Base-by-base conservation (phyloP, 2,888 invertebrate species). In the Schrankia costaestrigalis region DNA sequence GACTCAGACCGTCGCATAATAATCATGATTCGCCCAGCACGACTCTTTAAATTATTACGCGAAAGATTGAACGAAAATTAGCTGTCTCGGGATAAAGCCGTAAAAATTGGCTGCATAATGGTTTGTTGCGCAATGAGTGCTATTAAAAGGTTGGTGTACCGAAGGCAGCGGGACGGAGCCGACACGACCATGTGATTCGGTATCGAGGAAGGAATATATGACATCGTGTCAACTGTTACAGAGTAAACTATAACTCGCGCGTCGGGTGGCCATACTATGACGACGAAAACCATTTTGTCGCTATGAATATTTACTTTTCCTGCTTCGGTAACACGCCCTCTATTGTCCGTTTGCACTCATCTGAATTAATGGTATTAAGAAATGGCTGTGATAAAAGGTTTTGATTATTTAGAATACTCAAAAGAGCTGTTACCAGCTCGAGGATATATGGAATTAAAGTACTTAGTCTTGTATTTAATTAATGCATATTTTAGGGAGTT, bases 231-330 rank as follows among this genome's bases (percentile, higher is more conserved):
- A 69, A 39, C 48, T 63, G 48, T 42, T 53, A 48, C 53, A 62
- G 59, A 67, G 67, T 50, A 43, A 41, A 58, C 59, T 51, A 78
- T 80, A 76, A 78, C 70, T 80, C 55, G 78, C 83, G 62, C 80
- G 60, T 81, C 79, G 73, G 82, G 82, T 71, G 83, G 84, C 71
- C 76, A 48, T 49, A 42, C 48, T 47, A 49, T 44, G 43, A 56
- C 67, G 76, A 70, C 71, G 73, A 78, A 79, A 78, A 77, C 71
- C 65, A 58, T 75, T 79, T 77, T 75, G 79, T 80, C 75, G 66
- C 69, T 56, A 78, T 81, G 78, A 79, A 84, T 85, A 82, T 83
- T 79, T 79, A 84, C 70, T 67, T 74, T 69, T 41, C 51, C 61
- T 62, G 62, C 46, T 53, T 53, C 34, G 43, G 53, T 19, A 47